Conservation (phyloP, 2,797 vertebrate genomes). For the Ciconia nigra region DNA sequence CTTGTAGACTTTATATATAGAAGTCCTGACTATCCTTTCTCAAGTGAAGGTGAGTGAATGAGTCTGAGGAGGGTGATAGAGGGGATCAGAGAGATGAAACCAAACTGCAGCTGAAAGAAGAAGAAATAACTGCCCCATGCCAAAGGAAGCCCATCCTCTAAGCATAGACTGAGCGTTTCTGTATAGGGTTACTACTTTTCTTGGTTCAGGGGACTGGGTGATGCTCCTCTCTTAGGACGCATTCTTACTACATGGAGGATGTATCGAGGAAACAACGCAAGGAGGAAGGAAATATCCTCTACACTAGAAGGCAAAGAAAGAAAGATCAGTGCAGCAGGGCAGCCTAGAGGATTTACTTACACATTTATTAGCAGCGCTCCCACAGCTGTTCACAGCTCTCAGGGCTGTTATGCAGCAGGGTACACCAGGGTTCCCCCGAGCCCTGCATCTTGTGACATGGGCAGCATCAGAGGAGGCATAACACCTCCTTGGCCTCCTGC, state of each 20-base stretch:
- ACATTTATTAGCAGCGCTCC: neutral
- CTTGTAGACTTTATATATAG: neutral
- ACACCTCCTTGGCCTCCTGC: neutral
- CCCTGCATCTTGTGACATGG: neutral
- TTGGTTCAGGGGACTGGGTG: too few species aligned
- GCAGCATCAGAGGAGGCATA: neutral
- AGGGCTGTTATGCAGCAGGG: neutral
- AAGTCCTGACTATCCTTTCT: neutral
- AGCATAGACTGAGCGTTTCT: neutral
- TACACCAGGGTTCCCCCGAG: rapidly evolving
- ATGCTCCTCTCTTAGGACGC: neutral
- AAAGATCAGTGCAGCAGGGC: neutral
- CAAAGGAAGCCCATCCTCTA: neutral
- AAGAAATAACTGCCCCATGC: neutral
- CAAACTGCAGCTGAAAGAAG: neutral
- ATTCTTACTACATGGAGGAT: neutral
- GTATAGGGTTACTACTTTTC: neutral
- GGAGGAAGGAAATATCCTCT: neutral
- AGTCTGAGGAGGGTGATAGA: neutral
- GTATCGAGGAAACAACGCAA: neutral
- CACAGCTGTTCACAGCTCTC: neutral
- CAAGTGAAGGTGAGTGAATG: neutral
- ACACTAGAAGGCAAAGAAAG: neutral
- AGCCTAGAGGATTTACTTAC: neutral
- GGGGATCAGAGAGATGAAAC: neutral